Base-by-base conservation (phyloP, 1,140 invertebrate genomes). In the Zaprionus inermis region DNA sequence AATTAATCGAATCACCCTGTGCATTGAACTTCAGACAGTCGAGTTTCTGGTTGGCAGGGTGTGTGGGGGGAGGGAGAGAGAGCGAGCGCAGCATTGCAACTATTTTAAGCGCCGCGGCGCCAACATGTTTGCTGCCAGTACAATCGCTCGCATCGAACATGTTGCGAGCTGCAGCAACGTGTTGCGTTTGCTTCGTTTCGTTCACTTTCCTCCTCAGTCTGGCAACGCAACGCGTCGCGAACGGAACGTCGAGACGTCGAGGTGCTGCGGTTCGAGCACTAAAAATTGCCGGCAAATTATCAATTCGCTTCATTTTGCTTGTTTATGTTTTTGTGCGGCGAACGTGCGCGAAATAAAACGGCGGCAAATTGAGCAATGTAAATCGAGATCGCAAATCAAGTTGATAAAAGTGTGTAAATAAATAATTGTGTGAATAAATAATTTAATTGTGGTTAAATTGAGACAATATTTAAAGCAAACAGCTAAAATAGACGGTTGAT, bases 1-100 rank as follows among this genome's bases (percentile, higher is more conserved):
- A 83, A 83, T 88, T 86, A 49, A 49, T 49, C 44, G 44, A 49
- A 49, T 20, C 44, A 49, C 44, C 38, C 70, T 78, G 81, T 68
- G 78, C 75, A 81, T 81, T 85, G 81, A 82, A 82, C 80, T 82
- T 82, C 60, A 32, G n/a, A 7, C 38, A 55, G 20, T 32, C 1
- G 5, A 6, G 0, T 5, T 11, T 32, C 1, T 3, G 4, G 0
- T 5, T 11, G 9, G 5, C 18, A 1, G 14, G 18, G 60, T 20
- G 24, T 6, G 7, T 30, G 30, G n/a, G 5, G 36, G 16, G 16
- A 11, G 22, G 28, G 11, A 16, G 5, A 14, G 22, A 1, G n/a
- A 2, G 16, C 3, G 5, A 34, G 18, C 6, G 30, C 30, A 3
- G 3, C 16, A 41, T 41, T 75, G 56, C 61, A 76, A 64, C 72